Evolutionary conservation across 2,113 vertebrate genomes (phyloP).

Genomic region (Micronycteris hirsuta): DNA sequence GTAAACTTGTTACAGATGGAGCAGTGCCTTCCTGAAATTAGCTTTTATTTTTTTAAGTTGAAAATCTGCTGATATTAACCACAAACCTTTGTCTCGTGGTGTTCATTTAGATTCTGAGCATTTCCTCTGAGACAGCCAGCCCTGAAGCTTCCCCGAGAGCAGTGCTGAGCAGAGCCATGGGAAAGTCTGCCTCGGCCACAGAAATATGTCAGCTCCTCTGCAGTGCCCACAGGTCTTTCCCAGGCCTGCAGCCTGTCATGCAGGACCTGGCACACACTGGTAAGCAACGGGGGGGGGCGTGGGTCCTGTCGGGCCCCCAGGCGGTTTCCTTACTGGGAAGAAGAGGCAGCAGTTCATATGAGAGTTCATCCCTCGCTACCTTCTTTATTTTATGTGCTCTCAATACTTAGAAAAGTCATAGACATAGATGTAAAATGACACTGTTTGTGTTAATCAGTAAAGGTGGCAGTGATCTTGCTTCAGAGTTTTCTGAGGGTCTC

Average conservation of each 20-base stretch:
- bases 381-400: neutral
- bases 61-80: conserved; percentile 25
- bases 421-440: neutral
- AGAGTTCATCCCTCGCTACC: fast-evolving
- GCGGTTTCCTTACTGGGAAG: neutral
- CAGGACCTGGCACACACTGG: conserved; percentile 75
- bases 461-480: neutral
- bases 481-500: neutral
- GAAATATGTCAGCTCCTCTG: conserved; percentile 81
- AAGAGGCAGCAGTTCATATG: neutral
- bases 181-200: conserved; percentile 68
- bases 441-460: neutral
- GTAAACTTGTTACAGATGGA: neutral
- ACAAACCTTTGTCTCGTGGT: conserved; percentile 25
- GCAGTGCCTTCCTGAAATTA: neutral
- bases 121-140: conserved; percentile 69
- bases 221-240: conserved; percentile 63
- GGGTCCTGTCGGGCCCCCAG: neutral
- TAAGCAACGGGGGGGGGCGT: conserved; percentile 49
- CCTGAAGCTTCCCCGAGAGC: conserved; percentile 71
- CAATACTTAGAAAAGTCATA: neutral
- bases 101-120: conserved; percentile 76
- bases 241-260: conserved; percentile 75
- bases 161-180: conserved; percentile 69
- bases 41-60: neutral